Conservation (phyloP, 2,113 vertebrate species). For the Phoenicopterus ruber region DNA sequence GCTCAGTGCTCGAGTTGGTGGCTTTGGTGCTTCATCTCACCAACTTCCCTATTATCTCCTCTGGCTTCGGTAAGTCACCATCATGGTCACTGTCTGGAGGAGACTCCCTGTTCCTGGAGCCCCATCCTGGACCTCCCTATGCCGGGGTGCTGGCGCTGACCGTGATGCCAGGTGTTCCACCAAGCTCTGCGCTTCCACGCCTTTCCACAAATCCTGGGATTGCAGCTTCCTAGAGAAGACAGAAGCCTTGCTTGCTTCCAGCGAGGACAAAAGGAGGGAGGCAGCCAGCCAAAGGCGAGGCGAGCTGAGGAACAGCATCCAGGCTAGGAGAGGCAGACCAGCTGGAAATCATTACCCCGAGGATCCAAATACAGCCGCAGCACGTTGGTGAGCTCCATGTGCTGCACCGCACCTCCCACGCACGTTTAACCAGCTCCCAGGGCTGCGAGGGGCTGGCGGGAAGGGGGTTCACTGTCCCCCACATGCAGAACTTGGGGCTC, state of each 20-base stretch:
- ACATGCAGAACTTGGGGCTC: not conserved
- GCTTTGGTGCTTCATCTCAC: not conserved
- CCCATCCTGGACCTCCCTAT: no score
- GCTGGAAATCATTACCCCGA: not conserved
- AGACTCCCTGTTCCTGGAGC: not conserved
- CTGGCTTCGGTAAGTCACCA: not conserved
- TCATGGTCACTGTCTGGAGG: fast-evolving
- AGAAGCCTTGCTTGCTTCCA: not conserved
- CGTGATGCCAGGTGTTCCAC: not conserved
- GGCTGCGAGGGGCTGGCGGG: not conserved
- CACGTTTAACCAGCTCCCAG: not conserved
- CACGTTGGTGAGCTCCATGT: not conserved
- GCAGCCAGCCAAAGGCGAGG: not conserved
- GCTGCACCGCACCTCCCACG: not conserved
- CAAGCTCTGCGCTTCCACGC: not conserved
- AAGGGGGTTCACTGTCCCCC: not conserved
- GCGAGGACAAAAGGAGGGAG: not conserved
- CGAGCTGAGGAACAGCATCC: not conserved
- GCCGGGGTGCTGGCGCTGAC: fast-evolving
- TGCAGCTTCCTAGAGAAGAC: not conserved
- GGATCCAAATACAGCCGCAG: not conserved
- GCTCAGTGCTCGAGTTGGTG: not conserved
- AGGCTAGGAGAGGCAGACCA: not conserved
- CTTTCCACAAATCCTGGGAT: not conserved
- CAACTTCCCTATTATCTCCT: not conserved